phyloP scores from a whole-genome alignment of 2,113 vertebrate species.

The Physeter macrocephalus region DNA sequence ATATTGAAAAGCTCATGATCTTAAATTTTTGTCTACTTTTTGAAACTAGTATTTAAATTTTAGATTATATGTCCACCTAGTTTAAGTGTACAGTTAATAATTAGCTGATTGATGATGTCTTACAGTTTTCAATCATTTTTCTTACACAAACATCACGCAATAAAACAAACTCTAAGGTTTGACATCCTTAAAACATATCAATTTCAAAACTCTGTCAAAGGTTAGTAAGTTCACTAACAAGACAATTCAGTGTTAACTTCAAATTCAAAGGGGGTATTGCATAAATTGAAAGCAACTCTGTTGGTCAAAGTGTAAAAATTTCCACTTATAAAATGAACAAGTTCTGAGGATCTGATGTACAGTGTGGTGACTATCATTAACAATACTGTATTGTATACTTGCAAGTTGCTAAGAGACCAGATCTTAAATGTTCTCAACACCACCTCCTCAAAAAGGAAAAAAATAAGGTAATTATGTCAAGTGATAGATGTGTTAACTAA shows the following conservation, averaged over 20 bases:
- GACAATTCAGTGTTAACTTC: not conserved
- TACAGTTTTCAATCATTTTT: constrained; percentile 80
- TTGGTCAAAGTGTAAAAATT: not conserved
- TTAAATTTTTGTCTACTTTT: constrained; percentile 81
- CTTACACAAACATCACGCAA: constrained; percentile 81
- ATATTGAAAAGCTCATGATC: constrained; percentile 83
- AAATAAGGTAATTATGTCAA: not conserved
- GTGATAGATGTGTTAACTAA: not conserved
- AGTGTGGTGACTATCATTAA: not conserved
- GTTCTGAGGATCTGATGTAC: not conserved
- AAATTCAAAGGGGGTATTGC: not conserved
- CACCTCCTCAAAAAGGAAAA: not conserved
- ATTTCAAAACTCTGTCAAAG: not conserved
- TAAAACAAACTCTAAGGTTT: constrained; percentile 77
- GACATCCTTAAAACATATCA: constrained; percentile 50
- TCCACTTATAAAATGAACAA: not conserved
- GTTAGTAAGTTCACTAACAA: not conserved
- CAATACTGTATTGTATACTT: not conserved
- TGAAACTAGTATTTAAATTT: constrained; percentile 85
- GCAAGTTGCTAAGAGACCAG: not conserved
- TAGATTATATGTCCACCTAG: constrained; percentile 82
- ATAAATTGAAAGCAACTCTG: not conserved
- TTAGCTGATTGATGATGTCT: constrained; percentile 82
- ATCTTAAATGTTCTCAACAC: not conserved
- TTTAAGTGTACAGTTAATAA: constrained; percentile 79